Percentiles rank a stretch among this genome's conserved stretches.
phyloP scores from a whole-genome alignment of 2,797 vertebrate species.

The Champsocephalus gunnari region DNA sequence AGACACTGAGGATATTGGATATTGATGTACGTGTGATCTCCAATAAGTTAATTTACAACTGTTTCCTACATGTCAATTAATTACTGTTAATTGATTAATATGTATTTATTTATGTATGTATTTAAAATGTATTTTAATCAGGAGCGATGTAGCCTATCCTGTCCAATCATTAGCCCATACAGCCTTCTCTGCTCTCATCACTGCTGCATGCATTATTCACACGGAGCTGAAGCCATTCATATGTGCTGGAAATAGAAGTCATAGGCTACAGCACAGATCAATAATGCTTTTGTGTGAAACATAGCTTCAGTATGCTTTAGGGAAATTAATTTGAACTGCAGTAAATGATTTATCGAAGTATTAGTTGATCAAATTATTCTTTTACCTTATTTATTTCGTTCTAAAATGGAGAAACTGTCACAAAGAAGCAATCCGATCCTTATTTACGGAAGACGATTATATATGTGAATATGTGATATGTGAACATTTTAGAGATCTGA shows the following conservation, averaged over 20 bases:
- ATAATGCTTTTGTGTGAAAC: slow-evolving; percentile 28
- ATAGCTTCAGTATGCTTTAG: neutral
- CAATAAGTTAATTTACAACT: neutral
- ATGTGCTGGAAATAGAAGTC: slow-evolving; percentile 36
- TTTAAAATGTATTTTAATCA: neutral
- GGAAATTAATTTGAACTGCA: slow-evolving; percentile 9
- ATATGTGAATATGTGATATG: too few species aligned
- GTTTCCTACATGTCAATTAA: neutral
- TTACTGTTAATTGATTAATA: neutral
- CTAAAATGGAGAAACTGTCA: too few species aligned
- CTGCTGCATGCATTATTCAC: slow-evolving; percentile 49
- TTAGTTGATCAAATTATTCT: slow-evolving; percentile 1
- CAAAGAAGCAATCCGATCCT: too few species aligned
- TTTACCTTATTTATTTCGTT: neutral
- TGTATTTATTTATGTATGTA: too few species aligned
- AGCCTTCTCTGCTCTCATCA: slow-evolving; percentile 26
- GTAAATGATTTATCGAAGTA: slow-evolving; percentile 26
- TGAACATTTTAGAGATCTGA: too few species aligned
- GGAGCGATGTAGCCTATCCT: slow-evolving; percentile 2
- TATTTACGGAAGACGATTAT: too few species aligned
- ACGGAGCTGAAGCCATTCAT: slow-evolving; percentile 37
- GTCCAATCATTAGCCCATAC: slow-evolving; percentile 14
- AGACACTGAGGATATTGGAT: neutral
- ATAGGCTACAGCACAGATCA: slow-evolving; percentile 42
- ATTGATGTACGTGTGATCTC: neutral